Base-by-base conservation (phyloP, 2,113 vertebrate species). In the Pycnonotus jocosus region DNA sequence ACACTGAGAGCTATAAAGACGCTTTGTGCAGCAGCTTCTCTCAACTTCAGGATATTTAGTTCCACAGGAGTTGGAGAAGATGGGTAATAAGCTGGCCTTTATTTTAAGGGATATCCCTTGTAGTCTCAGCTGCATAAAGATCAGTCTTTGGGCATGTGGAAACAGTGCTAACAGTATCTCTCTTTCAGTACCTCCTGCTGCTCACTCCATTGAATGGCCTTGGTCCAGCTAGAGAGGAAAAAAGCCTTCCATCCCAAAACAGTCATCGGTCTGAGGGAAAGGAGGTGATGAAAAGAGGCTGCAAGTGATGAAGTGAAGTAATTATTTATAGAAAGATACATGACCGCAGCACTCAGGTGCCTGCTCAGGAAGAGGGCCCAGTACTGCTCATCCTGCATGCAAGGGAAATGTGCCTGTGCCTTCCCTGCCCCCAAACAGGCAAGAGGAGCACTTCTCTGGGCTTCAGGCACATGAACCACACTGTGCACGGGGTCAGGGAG, bases 71-170 rank as follows among this genome's bases (percentile, higher is more conserved):
- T 50, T 93, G 50, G 93, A 95, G 93, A 96, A 95, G 95, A 93
- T 95, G 97, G 97, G 96, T 96, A 96, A 97, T 96, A 97, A 96
- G 81, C 95, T 94, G 91, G 35, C 81, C 94, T 92, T 96, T 96
- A 97, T 97, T 96, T 92, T 88, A 93, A 96, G 95, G 95, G 96
- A 92, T 96, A 96, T 92, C 94, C 95, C 91, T 65, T 90, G 80
- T 96, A 94, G 79, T 85, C 88, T 93, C 95, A 73, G 95, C 96
- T 96, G 98, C 97, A 97, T 96, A 92, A 94, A 95, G 97, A 96
- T 88, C 76, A 77, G 95, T 72, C 90, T 81, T 81, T 19, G 96
- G 90, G 90, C 81, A 50, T 72, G 88, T 62, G 93, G 81, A 81
- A 79, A 92, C 95, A 93, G 86, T 54, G 73, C 92, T 76, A 81